A percentile compares a stretch with the other conserved stretches of the same genome.
Conservation (phyloP, 1,140 invertebrate species). For the Drosophila nigrodunni region DNA sequence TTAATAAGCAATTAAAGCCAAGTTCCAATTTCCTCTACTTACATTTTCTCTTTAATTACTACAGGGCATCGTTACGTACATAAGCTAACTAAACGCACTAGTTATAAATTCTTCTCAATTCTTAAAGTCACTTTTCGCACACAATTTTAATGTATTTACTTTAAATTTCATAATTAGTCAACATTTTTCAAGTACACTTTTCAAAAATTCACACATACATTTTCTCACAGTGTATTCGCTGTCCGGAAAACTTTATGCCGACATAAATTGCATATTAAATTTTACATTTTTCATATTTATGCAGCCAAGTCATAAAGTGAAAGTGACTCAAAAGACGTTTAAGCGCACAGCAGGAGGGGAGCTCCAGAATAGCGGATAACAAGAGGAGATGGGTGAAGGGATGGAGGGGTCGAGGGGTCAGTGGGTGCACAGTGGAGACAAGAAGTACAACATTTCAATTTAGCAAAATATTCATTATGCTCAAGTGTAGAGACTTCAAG, state of each 20-base stretch:
- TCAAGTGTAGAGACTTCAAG: slow-evolving; percentile 64
- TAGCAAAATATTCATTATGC: slow-evolving; percentile 81
- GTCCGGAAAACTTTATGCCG: slow-evolving; percentile 52
- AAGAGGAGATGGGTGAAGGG: neutral
- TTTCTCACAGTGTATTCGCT: slow-evolving; percentile 16
- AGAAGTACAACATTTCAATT: slow-evolving; percentile 77
- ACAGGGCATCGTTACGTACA: too few species aligned
- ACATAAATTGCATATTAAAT: slow-evolving; percentile 82
- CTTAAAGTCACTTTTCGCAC: too few species aligned
- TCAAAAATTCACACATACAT: neutral
- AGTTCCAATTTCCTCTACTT: too few species aligned
- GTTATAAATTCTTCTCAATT: too few species aligned
- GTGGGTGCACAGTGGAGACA: slow-evolving; percentile 2
- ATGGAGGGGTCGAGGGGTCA: neutral
- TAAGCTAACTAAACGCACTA: too few species aligned
- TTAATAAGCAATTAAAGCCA: too few species aligned
- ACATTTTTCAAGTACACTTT: too few species aligned
- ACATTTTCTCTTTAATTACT: too few species aligned
- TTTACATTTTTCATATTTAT: slow-evolving; percentile 82
- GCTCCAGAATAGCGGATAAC: neutral
- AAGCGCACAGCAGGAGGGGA: slow-evolving; percentile 1
- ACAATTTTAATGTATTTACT: too few species aligned
- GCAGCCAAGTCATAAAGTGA: slow-evolving; percentile 77
- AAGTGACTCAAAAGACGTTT: slow-evolving; percentile 64
- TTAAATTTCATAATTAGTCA: too few species aligned